Evolutionary conservation across 2,888 invertebrate genomes (phyloP), one percentile per base, ranked within the genome.

Genomic region (Lypha dubia): DNA sequence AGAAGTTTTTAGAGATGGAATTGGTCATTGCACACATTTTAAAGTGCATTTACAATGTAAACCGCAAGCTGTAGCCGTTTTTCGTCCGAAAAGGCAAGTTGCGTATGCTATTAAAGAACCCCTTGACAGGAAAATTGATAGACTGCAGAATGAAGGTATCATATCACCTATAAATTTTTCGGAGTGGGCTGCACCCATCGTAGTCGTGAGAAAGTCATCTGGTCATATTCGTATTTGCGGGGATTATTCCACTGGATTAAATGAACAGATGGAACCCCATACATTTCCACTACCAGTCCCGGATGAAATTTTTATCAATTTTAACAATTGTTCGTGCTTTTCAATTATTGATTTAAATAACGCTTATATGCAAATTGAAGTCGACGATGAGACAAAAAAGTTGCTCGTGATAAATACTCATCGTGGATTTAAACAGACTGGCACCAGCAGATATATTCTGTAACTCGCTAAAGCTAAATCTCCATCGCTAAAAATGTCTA

Each of bases 171-270:
- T 87, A 9, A 83, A 86, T 70, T 87, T 51, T 41, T 87, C 85
- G 9, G 80, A 86, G 53, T 87, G 86, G 85, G 82, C 87, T 11
- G 85, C 87, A 38, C 86, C 86, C 7, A 86, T 88, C 38, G 85
- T 87, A 6, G 81, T 75, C 1, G 79, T 85, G 6, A 73, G 60
- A 44, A 88, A 86, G 38, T n/a, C 17, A 17, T 46, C 46, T 68
- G 24, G 35, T 38, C 9, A 38, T 6, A 9, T 38, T 1, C 35
- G 35, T 38, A 7, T 38, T 38, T 38, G 35, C 11, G 35, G 3
- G 7, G 35, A 38, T 7, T 38, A 38, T 7, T 38, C 35, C 35
- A 38, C 35, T 3, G 35, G 35, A 38, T 11, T 38, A 9, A 38
- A 38, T 38, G 35, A 38, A 9, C 35, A 38, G 35, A 7, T 38